Conservation (phyloP, 2,888 invertebrate species). For the Leucophenga montana region DNA sequence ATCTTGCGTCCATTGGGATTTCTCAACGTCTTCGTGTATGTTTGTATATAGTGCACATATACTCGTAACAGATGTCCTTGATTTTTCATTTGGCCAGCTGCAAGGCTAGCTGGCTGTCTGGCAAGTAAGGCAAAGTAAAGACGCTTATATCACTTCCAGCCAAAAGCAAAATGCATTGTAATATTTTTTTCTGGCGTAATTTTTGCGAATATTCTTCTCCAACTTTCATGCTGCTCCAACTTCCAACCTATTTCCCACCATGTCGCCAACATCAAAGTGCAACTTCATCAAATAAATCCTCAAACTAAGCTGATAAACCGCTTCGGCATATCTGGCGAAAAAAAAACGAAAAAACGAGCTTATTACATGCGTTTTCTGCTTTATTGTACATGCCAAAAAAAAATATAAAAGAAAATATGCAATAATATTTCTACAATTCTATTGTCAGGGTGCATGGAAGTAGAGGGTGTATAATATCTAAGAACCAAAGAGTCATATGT, state of each 20-base stretch:
- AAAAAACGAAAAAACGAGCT: neutral
- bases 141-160: slow-evolving; percentile 47
- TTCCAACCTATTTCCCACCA: neutral
- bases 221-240: slow-evolving; percentile 22
- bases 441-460: slow-evolving; percentile 34
- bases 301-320: slow-evolving; percentile 51
- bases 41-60: too few relatives aligned
- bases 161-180: slow-evolving; percentile 41
- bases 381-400: neutral
- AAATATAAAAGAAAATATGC: slow-evolving; percentile 30
- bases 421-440: slow-evolving; percentile 54
- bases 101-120: neutral
- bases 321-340: slow-evolving; percentile 23
- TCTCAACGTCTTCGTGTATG: slow-evolving; percentile 35
- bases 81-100: slow-evolving; percentile 49
- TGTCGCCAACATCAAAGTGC: slow-evolving; percentile 53
- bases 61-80: slow-evolving; percentile 56
- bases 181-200: slow-evolving; percentile 43
- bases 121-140: slow-evolving; percentile 27
- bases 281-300: slow-evolving; percentile 54
- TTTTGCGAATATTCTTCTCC: slow-evolving; percentile 30
- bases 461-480: neutral
- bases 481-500: neutral
- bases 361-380: neutral
- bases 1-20: slow-evolving; percentile 58